phyloP scores from a whole-genome alignment of 2,113 vertebrate species.

The Bubo scandiacus region DNA sequence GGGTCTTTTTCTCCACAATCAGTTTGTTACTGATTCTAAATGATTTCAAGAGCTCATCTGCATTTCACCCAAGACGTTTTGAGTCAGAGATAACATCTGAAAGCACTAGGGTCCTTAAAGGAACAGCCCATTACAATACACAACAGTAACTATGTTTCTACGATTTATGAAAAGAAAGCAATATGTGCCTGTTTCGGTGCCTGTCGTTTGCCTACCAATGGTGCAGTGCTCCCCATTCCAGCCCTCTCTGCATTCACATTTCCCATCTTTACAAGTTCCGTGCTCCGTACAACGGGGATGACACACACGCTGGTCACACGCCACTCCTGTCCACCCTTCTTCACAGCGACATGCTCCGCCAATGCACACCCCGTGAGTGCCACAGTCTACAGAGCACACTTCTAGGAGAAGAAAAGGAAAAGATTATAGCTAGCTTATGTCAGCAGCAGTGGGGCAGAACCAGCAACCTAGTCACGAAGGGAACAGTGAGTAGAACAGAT shows the following conservation, averaged over 20 bases:
- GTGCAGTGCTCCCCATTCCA: conserved; percentile 99
- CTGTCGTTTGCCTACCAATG: conserved; percentile 93
- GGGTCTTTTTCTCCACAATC: not conserved
- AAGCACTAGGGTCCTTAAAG: conserved; percentile 73
- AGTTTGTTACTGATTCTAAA: not conserved
- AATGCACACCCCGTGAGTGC: conserved; percentile 97
- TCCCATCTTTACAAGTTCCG: conserved; percentile 99
- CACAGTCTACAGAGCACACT: conserved; percentile 98
- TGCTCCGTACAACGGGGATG: conserved; percentile 97
- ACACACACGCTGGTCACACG: conserved; percentile 97
- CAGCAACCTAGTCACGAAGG: not conserved
- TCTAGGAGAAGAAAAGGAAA: conserved; percentile 75
- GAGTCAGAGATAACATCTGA: not conserved
- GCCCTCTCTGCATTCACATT: conserved; percentile 99
- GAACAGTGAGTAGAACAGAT: rapidly evolving
- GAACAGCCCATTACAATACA: conserved; percentile 76
- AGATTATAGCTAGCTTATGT: conserved; percentile 25
- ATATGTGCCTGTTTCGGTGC: conserved; percentile 87
- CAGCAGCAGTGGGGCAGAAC: not conserved
- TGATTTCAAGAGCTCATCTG: not conserved
- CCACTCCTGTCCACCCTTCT: conserved; percentile 95
- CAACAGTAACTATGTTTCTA: conserved; percentile 80
- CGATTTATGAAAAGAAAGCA: conserved; percentile 87
- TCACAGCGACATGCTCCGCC: conserved; percentile 95
- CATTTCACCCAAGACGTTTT: not conserved